Conservation (phyloP, 2,797 vertebrate genomes). For the Cynopterus sphinx region DNA sequence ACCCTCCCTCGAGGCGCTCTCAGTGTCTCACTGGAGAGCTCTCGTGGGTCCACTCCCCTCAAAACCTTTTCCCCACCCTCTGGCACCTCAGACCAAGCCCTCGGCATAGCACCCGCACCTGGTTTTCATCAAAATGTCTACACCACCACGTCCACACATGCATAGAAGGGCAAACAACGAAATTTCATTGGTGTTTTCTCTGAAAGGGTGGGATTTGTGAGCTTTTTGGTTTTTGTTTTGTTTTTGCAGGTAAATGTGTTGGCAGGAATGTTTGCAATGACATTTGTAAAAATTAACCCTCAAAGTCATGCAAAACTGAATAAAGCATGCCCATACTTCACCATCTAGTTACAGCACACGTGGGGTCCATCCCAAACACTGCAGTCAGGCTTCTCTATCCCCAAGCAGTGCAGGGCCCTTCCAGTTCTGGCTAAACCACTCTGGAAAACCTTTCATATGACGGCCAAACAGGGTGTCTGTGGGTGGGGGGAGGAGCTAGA, state of each 20-base stretch:
- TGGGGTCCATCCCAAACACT: not conserved
- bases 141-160: not conserved
- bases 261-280: not conserved
- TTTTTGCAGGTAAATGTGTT: not conserved
- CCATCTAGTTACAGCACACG: not conserved
- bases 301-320: not conserved
- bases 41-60: not conserved
- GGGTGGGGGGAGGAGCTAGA: slow-evolving; percentile 61
- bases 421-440: slow-evolving; percentile 55
- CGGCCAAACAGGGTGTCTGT: slow-evolving; percentile 25
- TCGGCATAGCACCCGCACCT: not conserved
- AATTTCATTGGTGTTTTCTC: not conserved
- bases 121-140: slow-evolving; percentile 17
- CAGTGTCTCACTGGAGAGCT: not conserved
- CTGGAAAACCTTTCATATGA: slow-evolving; percentile 63
- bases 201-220: not conserved
- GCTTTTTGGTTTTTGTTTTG: not conserved
- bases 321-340: slow-evolving; percentile 23
- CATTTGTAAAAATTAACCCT: not conserved
- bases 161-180: not conserved
- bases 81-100: not conserved
- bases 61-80: not conserved
- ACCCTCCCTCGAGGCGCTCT: not conserved
- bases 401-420: not conserved
- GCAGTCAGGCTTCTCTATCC: not conserved